Evolutionary conservation across 2,113 vertebrate genomes (phyloP).

Genomic region (Phaetusa simplex): DNA sequence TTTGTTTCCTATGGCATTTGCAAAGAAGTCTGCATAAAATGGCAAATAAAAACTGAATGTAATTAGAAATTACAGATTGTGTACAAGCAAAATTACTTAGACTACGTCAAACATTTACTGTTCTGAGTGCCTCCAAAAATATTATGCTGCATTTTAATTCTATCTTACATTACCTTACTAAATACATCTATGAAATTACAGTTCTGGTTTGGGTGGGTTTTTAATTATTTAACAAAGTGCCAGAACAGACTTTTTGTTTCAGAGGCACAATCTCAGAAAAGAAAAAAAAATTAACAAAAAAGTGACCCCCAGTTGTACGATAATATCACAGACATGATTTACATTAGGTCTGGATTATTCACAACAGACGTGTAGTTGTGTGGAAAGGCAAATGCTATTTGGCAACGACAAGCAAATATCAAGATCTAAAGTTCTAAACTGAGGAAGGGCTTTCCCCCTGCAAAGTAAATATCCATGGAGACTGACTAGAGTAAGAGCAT

Average conservation of each 20-base stretch:
- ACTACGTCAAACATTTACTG: background rate
- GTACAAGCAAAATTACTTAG: background rate
- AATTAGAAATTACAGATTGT: background rate
- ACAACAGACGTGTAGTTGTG: background rate
- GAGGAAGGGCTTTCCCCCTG: background rate
- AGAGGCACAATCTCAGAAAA: background rate
- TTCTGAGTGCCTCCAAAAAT: background rate
- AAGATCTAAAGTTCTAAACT: background rate
- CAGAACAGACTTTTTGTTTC: background rate
- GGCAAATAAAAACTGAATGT: background rate
- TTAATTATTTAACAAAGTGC: background rate
- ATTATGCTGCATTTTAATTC: background rate
- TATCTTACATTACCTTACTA: background rate
- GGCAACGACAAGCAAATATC: background rate
- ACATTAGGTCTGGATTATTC: background rate
- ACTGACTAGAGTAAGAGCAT: background rate
- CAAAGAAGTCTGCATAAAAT: background rate
- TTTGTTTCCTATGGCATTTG: background rate
- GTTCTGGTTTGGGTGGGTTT: background rate
- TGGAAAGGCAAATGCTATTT: background rate
- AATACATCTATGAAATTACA: background rate
- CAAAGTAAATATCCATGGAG: background rate
- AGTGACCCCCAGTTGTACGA: background rate
- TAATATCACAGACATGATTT: background rate
- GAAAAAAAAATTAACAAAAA: background rate